These are phyloP conservation scores for Megamerina dolium DNA, from an alignment of 2,888 invertebrate species.

Conservation along the genomic window DNA sequence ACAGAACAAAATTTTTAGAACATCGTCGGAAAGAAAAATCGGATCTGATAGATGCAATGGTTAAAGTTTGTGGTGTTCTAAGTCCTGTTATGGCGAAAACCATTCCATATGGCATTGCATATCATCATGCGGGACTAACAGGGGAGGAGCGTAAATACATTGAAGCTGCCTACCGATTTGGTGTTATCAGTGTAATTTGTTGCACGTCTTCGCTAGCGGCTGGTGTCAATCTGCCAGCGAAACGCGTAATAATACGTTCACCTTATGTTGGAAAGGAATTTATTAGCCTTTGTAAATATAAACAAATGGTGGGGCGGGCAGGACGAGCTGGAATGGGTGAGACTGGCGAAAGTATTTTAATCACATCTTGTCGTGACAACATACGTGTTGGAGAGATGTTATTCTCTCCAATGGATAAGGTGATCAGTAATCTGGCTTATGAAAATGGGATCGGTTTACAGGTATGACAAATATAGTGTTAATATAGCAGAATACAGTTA, in stretches of 20 bases:
- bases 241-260: conserved; percentile 78
- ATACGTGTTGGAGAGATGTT: conserved; percentile 55
- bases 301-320: conserved; percentile 94
- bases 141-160: conserved; percentile 77
- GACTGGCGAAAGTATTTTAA: conserved; percentile 80
- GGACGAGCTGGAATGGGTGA: conserved; percentile 82
- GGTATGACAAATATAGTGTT: conserved; percentile 19
- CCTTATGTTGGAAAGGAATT: conserved; percentile 74
- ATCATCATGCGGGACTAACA: conserved; percentile 90
- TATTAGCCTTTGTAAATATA: conserved; percentile 72
- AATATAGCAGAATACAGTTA: background rate
- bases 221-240: conserved; percentile 93
- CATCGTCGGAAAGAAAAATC: conserved; percentile 57
- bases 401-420: conserved; percentile 63
- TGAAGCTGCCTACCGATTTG: conserved; percentile 78
- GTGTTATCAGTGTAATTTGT: conserved; percentile 79
- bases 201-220: conserved; percentile 97
- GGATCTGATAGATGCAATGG: conserved; percentile 56
- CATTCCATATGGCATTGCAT: conserved; percentile 78
- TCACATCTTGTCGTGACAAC: conserved; percentile 61
- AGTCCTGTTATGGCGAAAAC: conserved; percentile 63
- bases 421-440: conserved; percentile 54
- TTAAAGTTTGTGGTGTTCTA: conserved; percentile 61
- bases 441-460: conserved; percentile 53
- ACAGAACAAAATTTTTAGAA: conserved; percentile 52